These are phyloP conservation scores for Pseudorhombus dupliciocellatus DNA, from an alignment of 2,113 vertebrate species.

Conservation along the genomic window DNA sequence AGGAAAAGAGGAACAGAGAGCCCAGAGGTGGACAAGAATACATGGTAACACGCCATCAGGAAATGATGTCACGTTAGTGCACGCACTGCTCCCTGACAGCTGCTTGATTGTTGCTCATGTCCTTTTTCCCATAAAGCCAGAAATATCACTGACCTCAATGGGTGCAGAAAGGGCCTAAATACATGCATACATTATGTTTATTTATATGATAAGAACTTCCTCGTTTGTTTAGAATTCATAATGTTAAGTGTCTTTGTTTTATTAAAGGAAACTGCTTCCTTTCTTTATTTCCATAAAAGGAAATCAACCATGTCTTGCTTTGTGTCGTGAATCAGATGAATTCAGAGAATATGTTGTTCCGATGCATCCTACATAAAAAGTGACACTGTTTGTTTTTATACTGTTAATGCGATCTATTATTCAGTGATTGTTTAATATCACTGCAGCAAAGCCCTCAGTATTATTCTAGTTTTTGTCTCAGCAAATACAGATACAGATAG, in stretches of 20 bases:
- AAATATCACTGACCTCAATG: neutral
- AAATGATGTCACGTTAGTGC: neutral
- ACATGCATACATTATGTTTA: neutral
- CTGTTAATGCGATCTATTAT: neutral
- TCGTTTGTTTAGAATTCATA: neutral
- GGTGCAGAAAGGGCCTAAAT: neutral
- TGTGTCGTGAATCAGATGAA: too few species aligned
- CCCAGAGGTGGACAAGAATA: neutral
- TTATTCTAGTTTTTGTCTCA: constrained; percentile 21
- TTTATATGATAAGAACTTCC: neutral
- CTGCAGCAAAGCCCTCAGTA: neutral
- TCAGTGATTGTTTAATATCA: constrained; percentile 8
- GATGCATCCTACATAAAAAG: neutral
- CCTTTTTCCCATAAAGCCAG: neutral
- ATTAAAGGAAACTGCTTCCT: neutral
- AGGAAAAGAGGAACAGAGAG: neutral
- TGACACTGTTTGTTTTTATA: neutral
- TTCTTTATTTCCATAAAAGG: neutral
- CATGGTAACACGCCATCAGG: neutral
- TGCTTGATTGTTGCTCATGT: constrained; percentile 1
- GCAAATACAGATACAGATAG: constrained; percentile 23
- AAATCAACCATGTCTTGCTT: too few species aligned
- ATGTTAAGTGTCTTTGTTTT: neutral
- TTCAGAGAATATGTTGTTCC: too few species aligned
- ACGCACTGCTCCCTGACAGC: neutral